Base-by-base conservation (phyloP, 1,140 invertebrate species). In the Chelonus insularis region DNA sequence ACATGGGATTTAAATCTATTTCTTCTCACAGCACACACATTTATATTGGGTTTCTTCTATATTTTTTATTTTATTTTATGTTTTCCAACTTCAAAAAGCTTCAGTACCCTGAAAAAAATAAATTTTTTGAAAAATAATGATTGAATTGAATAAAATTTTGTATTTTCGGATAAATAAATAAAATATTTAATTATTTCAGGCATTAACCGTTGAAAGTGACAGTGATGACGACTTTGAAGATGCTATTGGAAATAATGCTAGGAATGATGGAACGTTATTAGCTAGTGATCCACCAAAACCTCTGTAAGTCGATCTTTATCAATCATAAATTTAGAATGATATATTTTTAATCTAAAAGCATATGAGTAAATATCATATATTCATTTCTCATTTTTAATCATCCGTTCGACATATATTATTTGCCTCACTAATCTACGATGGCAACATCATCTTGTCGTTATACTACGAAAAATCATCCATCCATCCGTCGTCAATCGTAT, bases 231-330 rank as follows among this genome's bases (percentile, higher is more conserved):
- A 82, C 61, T 75, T 79, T 45, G 83, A 82, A 39, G 85, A 84
- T 58, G 83, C 84, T 39, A 85, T 83, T 47, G 85, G 86, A 58
- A 85, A 82, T 20, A 81, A 82, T 34, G 78, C 83, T 32, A 84
- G 91, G 62, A 95, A 95, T 71, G 95, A 98, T 82, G 96, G 96
- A 51, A 98, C 96, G 1, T 82, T 98, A 23, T 84, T 97, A 4
- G 96, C 96, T 34, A 97, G 94, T 71, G 96, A 98, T 83, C 95
- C 95, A 18, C 94, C 95, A 3, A 94, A 97, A 78, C 95, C 96
- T 68, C 86, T 98, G 94, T 96, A 86, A 92, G 94, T 89, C 55
- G 12, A 43, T 60, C 21, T 5, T 52, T 14, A 11, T 23, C 34
- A 14, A 12, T 39, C 8, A 39, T 14, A 39, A 1, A 12, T 39